A percentile compares a stretch with the other conserved stretches of the same genome.
phyloP scores from a whole-genome alignment of 2,797 vertebrate genomes.

The Pipistrellus nathusii region DNA sequence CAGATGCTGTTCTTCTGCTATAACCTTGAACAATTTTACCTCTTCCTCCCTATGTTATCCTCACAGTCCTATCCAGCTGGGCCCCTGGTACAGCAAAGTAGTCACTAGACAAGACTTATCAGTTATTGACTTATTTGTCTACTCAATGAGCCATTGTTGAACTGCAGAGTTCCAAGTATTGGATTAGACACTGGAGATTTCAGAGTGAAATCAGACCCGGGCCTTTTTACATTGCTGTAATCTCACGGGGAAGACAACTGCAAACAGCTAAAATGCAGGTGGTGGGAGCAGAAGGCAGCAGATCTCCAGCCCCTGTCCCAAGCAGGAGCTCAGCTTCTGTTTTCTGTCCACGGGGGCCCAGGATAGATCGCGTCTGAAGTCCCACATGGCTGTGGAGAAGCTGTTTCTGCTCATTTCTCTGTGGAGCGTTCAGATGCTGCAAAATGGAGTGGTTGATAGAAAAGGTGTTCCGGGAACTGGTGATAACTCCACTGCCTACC shows the following conservation, averaged over 20 bases:
- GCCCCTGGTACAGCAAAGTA: background rate
- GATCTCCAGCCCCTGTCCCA: background rate
- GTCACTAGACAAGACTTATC: background rate
- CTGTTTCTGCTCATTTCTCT: background rate
- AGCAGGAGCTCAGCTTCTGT: background rate
- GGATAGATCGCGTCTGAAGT: background rate
- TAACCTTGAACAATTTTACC: background rate
- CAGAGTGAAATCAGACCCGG: background rate
- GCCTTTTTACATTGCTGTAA: background rate
- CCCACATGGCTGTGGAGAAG: background rate
- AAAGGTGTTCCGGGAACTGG: background rate
- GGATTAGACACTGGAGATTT: background rate
- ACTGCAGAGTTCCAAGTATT: background rate
- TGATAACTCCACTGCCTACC: accelerated
- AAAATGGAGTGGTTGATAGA: background rate
- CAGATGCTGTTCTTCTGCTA: background rate
- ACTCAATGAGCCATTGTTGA: background rate
- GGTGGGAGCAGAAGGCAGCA: background rate
- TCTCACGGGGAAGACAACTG: background rate
- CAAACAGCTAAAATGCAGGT: background rate
- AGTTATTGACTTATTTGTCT: background rate
- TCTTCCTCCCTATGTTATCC: background rate
- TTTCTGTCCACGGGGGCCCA: background rate
- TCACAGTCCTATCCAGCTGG: background rate
- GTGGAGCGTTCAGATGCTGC: background rate